Base-by-base conservation (phyloP, 1,140 invertebrate genomes). In the Trachelipus rathkii region DNA sequence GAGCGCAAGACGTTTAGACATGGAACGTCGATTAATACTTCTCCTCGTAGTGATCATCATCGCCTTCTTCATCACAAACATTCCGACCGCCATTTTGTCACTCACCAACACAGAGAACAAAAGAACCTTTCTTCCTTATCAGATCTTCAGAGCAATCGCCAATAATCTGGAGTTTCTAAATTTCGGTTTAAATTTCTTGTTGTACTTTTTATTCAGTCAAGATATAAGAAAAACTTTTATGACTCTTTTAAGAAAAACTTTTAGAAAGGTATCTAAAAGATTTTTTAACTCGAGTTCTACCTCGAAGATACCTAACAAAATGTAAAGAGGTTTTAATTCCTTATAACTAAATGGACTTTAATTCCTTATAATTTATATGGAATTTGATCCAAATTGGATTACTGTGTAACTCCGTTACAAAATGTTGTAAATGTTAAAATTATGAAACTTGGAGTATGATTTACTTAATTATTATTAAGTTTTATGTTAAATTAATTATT, bases 1-100 rank as follows among this genome's bases (percentile, higher is more conserved):
- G 73, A 82, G 81, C 13, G 83, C 82, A 73, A 82, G 82, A n/a
- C 84, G 83, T 74, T 84, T 85, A 79, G 82, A 84, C 24, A 84
- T 85, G 76, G 85, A 86, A 73, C 83, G 84, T 15, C 83, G 85
- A n/a, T 82, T 86, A 21, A 83, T 86, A 0, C 82, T 85, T 24
- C 82, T 87, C 5, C 79, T 87, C 50, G 82, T 82, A 24, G 83
- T 84, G 24, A 85, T 87, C 70, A 84, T 86, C 23, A 80, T 86
- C 6, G 80, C 87, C 21, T 87, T 87, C 76, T 85, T 86, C 77
- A 76, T 86, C 43, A 85, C 86, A 46, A 85, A 83, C 75, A 85
- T 85, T 11, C 86, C 86, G 5, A 84, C 85, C 0, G 85, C 85
- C 9, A 82, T 86, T 60, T 78, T 87, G 0, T 84, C 83, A 10